Conservation (phyloP, 2,797 vertebrate genomes). For the Enteromius afrohamiltoni region DNA sequence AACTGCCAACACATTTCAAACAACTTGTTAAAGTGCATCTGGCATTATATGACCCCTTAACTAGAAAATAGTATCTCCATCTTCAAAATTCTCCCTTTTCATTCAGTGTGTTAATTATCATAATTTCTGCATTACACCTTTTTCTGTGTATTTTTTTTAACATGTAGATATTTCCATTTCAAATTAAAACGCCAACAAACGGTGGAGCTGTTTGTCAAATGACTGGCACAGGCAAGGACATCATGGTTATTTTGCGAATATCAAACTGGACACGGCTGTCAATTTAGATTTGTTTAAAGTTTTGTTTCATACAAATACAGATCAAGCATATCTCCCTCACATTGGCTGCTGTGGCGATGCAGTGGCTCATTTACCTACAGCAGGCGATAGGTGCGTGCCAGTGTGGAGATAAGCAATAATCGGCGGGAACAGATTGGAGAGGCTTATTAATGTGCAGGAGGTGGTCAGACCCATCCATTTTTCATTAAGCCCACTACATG, state of each 20-base stretch:
- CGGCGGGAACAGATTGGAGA: slow-evolving; percentile 74
- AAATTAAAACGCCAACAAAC: neutral
- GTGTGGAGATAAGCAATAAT: slow-evolving; percentile 78
- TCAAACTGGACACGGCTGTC: slow-evolving; percentile 78
- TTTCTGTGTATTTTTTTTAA: neutral
- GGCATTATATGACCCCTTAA: no score
- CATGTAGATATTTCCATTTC: neutral
- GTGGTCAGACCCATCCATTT: slow-evolving; percentile 79
- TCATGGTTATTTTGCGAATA: slow-evolving; percentile 19
- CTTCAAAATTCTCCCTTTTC: neutral
- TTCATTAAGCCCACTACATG: slow-evolving; percentile 80
- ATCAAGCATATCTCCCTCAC: slow-evolving; percentile 71
- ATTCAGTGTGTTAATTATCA: neutral
- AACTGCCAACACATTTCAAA: no score
- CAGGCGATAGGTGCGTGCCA: slow-evolving; percentile 75
- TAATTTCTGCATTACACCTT: neutral
- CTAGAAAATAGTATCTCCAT: neutral
- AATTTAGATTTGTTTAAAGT: slow-evolving; percentile 74
- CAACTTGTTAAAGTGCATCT: no score
- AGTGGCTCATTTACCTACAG: slow-evolving; percentile 76
- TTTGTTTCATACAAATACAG: slow-evolving; percentile 74
- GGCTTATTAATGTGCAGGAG: slow-evolving; percentile 76
- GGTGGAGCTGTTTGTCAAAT: neutral
- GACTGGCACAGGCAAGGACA: neutral
- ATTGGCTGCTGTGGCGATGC: slow-evolving; percentile 68